Evolutionary conservation across 2,797 vertebrate genomes (phyloP).

Genomic region (Alca torda): DNA sequence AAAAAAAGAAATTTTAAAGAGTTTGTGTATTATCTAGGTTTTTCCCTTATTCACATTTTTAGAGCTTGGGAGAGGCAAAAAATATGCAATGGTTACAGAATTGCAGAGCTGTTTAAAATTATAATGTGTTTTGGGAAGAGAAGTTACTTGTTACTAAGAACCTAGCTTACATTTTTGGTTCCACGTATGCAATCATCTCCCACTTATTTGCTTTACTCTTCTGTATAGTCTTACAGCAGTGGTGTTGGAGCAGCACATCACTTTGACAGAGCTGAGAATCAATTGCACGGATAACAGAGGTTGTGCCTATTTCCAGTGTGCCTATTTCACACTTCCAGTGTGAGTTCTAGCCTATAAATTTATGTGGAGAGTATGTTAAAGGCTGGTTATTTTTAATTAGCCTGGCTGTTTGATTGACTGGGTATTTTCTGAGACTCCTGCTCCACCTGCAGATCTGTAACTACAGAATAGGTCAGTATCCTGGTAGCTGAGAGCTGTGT

Average conservation of each 20-base stretch:
- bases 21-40: not conserved
- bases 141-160: not conserved
- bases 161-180: not conserved
- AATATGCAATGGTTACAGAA: not conserved
- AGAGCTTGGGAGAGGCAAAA: not conserved
- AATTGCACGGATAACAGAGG: not conserved
- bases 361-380: not conserved
- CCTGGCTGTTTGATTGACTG: not conserved
- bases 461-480: not conserved
- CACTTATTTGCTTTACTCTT: not conserved
- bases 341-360: not conserved
- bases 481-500: not conserved
- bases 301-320: not conserved
- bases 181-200: not conserved
- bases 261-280: not conserved
- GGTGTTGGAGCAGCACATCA: not conserved
- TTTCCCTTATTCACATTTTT: not conserved
- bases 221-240: not conserved
- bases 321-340: not conserved
- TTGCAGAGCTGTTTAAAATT: not conserved
- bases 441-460: not conserved
- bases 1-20: not conserved
- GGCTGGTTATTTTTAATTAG: not conserved
- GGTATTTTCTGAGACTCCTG: not conserved
- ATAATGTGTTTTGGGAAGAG: not conserved